Base-by-base conservation (phyloP, 1,140 invertebrate genomes). In the Carcinoscorpius rotundicauda region DNA sequence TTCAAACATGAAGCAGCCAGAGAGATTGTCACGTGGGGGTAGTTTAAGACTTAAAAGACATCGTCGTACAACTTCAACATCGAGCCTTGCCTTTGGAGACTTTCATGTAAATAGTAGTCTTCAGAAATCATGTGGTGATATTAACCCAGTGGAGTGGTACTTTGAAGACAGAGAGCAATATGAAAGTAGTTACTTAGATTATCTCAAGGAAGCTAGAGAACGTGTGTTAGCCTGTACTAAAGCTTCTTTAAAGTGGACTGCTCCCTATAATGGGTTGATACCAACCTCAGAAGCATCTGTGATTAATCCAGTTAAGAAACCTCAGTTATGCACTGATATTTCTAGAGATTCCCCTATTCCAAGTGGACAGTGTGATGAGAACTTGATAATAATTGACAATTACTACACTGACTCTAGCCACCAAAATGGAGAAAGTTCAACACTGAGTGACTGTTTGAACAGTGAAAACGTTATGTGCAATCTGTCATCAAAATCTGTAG, bases 201-300 rank as follows among this genome's bases (percentile, higher is more conserved):
- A 81, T 71, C 78, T 96, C 10, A 85, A 85, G 71, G 89, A 92
- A 73, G 90, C 91, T 3, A 80, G 86, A 66, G 82, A 83, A 70
- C 85, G 86, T 73, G 88, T 96, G 52, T 79, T 82, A 49, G 79
- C 83, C 5, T 88, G 88, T 75, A 81, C 83, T 60, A 76, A 82
- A 10, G 88, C 88, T 0, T 93, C 89, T 72, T 73, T 76, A 0
- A 79, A 79, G 60, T 97, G 93, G 93, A 86, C 82, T 6, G 85
- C 83, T 64, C 81, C 78, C 29, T 93, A 92, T 72, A 83, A 89
- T 72, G 85, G 81, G n/a, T 79, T 81, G 62, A 77, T 77, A 70
- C 80, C 82, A 52, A 72, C 77, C 64, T 74, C 74, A 11, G 71
- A 74, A 48, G 29, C 29, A 29, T 6, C 53, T n/a, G 61, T 66